Evolutionary conservation across 2,113 vertebrate genomes (phyloP).

Genomic region (Pampusana beccarii): DNA sequence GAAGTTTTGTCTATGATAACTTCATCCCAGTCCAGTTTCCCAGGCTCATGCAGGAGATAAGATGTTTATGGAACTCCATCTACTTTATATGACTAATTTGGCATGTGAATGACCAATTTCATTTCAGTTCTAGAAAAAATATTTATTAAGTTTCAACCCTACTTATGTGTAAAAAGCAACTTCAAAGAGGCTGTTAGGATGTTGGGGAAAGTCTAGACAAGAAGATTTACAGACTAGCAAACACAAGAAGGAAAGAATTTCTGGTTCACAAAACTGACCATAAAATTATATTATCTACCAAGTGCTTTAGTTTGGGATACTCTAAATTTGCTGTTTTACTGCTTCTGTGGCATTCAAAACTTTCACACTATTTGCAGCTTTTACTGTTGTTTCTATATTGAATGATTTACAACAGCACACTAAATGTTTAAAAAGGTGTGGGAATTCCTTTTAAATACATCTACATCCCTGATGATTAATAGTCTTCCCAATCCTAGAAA

Average conservation of each 20-base stretch:
- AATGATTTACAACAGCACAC: neutral
- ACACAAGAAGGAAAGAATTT: slow-evolving; percentile 53
- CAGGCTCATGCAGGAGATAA: slow-evolving; percentile 43
- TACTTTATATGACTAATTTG: slow-evolving; percentile 36
- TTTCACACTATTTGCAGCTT: neutral
- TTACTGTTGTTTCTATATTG: neutral
- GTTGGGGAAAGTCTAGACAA: slow-evolving; percentile 60
- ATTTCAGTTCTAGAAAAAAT: slow-evolving; percentile 31
- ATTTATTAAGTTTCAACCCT: slow-evolving; percentile 50
- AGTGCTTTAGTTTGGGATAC: neutral
- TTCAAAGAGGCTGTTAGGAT: slow-evolving; percentile 50
- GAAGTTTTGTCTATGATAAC: slow-evolving; percentile 36
- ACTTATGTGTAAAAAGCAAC: slow-evolving; percentile 52
- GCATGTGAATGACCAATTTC: neutral
- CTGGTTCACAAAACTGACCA: slow-evolving; percentile 36
- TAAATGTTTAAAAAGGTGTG: neutral
- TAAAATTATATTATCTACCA: slow-evolving; percentile 52
- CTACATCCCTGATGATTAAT: neutral
- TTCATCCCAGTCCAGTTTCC: slow-evolving; percentile 34
- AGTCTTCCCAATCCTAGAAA: neutral
- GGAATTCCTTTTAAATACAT: neutral
- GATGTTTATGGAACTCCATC: slow-evolving; percentile 33
- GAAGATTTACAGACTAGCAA: slow-evolving; percentile 61
- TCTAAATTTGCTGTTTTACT: slow-evolving; percentile 24
- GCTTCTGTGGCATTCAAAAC: neutral